These are phyloP conservation scores for Tinea semifulvella DNA, from an alignment of 2,888 invertebrate species.

Conservation along the genomic window DNA sequence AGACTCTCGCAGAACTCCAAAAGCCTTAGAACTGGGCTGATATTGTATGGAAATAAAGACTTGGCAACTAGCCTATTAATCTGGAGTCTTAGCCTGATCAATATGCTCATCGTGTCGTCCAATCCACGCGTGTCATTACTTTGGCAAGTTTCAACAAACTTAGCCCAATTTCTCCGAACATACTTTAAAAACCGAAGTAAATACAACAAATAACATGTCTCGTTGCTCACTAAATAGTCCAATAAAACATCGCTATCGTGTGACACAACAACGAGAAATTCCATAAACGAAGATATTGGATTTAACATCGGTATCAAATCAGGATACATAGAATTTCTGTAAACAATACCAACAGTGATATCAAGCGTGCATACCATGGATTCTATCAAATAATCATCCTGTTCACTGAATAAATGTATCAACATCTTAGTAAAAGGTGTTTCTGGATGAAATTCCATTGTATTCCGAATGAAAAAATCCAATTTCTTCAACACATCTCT, in stretches of 20 bases:
- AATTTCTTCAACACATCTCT: conserved; percentile 83
- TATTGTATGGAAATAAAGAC: conserved; percentile 89
- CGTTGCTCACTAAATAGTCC: conserved; percentile 88
- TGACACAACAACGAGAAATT: conserved; percentile 84
- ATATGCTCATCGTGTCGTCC: conserved; percentile 85
- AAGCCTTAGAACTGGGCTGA: conserved; percentile 84
- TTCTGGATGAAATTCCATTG: conserved; percentile 87
- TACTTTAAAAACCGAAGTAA: conserved; percentile 85
- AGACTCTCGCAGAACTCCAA: conserved; percentile 85
- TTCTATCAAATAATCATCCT: conserved; percentile 90
- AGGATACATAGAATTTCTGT: conserved; percentile 81
- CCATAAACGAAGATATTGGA: conserved; percentile 86
- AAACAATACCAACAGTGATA: conserved; percentile 85
- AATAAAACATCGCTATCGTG: conserved; percentile 82
- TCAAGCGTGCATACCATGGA: conserved; percentile 92
- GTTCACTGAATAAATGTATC: conserved; percentile 87
- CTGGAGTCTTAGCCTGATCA: conserved; percentile 80
- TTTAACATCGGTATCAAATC: conserved; percentile 84
- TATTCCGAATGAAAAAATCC: conserved; percentile 82
- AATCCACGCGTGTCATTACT: conserved; percentile 69
- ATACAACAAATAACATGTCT: conserved; percentile 89
- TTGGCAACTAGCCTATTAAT: conserved; percentile 85
- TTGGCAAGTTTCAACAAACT: conserved; percentile 81
- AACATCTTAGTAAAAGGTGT: conserved; percentile 88
- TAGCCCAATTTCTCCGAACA: conserved; percentile 83